Evolutionary conservation across 2,888 invertebrate genomes (phyloP), one percentile per base, ranked within the genome.

Genomic region (Cistogaster globosa): DNA sequence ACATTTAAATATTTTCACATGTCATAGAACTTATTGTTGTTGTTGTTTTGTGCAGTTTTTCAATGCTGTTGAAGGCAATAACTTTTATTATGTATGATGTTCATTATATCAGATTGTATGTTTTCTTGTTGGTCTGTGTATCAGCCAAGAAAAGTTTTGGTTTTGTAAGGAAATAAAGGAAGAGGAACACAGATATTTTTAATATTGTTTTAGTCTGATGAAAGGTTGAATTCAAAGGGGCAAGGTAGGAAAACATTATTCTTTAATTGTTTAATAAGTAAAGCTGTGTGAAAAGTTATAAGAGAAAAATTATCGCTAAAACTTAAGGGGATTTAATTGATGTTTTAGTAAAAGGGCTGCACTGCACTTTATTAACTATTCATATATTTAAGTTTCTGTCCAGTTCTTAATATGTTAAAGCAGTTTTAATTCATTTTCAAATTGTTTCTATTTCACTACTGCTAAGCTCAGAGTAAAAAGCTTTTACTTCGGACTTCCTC

Each of bases 81-180:
- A 80, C 80, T 84, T 80, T 67, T 72, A n/a, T 57, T 72, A 42
- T 69, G 63, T 71, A 81, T 84, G 80, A 81, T 55, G 77, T 77
- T 72, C 62, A 22, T 53, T 62, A 42, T 58, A 65, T 75, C 75
- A 45, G 55, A 62, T 42, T 72, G 57, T 62, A 36, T 71, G 69
- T 53, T 53, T 51, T 22, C 48, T 68, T 68, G 55, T 22, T 32
- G 16, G 67, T 36, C 12, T 38, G 8, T 69, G 12, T 76, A 65
- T 76, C 36, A 51, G 69, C 63, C 51, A 14, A 42, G 42, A 42
- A 42, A 12, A 38, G 51, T 65, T 60, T 72, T 74, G 58, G 57
- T 58, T 74, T 38, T 80, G 51, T 20, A 36, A 45, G n/a, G 11
- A 51, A 6, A 32, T 8, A 48, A 4, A 36, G n/a, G n/a, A n/a